These are phyloP conservation scores for Oophaga pumilio DNA, from an alignment of 2,113 vertebrate species.

Conservation along the genomic window DNA sequence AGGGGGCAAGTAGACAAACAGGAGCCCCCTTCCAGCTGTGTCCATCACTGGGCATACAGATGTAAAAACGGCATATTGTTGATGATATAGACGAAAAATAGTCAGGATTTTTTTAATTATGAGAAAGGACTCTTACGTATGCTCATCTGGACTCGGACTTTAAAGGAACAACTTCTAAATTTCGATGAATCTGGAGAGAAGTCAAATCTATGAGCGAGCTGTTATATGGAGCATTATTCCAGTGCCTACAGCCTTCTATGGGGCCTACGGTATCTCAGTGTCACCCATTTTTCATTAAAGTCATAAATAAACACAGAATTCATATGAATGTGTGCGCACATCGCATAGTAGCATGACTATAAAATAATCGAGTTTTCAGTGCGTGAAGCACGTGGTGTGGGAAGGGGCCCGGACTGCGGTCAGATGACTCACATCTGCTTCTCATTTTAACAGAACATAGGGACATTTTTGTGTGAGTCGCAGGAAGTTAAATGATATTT, in stretches of 20 bases:
- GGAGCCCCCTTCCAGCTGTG: too few species aligned
- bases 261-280: background rate
- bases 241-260: background rate
- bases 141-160: background rate
- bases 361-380: background rate
- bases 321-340: background rate
- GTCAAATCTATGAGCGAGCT: background rate
- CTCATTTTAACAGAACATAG: constrained; percentile 33
- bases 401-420: constrained; percentile 10
- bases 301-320: background rate
- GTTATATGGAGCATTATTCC: background rate
- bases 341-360: background rate
- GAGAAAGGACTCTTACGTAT: too few species aligned
- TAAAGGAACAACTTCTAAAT: background rate
- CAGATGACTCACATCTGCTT: constrained; percentile 56
- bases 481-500: background rate
- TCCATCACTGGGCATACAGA: too few species aligned
- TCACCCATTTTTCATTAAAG: background rate
- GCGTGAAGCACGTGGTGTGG: constrained; percentile 31
- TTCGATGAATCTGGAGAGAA: background rate
- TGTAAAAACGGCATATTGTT: too few species aligned
- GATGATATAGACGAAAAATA: too few species aligned
- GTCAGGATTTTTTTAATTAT: too few species aligned
- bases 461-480: constrained; percentile 51
- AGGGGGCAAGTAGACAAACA: too few species aligned